These are phyloP conservation scores for Hemitrygon akajei DNA, from an alignment of 2,797 vertebrate genomes.

Conservation along the genomic window DNA sequence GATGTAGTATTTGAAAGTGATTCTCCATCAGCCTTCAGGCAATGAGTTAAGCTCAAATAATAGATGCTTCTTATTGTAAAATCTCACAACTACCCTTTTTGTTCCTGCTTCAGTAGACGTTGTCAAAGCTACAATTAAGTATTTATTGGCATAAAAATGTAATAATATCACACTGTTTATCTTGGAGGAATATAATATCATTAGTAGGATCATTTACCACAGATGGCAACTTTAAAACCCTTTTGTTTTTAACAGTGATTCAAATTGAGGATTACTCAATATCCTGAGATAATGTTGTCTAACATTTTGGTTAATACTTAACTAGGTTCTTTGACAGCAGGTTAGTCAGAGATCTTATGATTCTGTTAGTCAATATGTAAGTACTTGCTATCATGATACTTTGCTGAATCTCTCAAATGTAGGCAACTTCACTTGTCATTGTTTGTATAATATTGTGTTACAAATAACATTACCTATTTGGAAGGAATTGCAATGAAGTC, in stretches of 20 bases:
- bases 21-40: background rate
- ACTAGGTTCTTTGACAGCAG: background rate
- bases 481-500: background rate
- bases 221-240: background rate
- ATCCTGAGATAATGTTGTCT: background rate
- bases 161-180: background rate
- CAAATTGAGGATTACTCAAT: background rate
- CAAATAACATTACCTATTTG: background rate
- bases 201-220: background rate
- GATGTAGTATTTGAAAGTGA: background rate
- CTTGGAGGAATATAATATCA: background rate
- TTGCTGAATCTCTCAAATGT: background rate
- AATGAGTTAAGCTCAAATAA: background rate
- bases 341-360: background rate
- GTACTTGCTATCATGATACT: background rate
- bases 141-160: background rate
- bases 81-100: background rate
- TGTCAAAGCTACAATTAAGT: background rate
- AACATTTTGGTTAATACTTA: background rate
- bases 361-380: background rate
- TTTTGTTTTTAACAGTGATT: background rate
- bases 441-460: background rate
- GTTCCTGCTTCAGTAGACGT: background rate
- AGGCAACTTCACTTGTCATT: background rate
- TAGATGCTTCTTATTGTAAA: background rate